phyloP scores from a whole-genome alignment of 2,797 vertebrate genomes.

The Tiaroga cobitis region DNA sequence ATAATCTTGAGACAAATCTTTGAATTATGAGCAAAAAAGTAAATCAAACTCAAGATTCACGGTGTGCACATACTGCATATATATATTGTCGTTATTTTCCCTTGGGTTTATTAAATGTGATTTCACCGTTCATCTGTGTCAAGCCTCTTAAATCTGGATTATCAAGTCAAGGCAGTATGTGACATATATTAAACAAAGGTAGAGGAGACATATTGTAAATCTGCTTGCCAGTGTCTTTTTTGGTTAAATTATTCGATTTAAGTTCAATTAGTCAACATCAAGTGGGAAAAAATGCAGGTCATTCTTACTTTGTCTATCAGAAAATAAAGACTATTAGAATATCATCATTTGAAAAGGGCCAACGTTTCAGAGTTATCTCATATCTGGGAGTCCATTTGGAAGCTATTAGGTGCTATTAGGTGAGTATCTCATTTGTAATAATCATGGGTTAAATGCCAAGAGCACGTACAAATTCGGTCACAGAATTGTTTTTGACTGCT shows the following conservation, averaged over 20 bases:
- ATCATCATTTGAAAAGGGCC: conserved; percentile 1
- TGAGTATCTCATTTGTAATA: conserved; percentile 84
- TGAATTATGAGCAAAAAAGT: background rate
- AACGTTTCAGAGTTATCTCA: conserved; percentile 59
- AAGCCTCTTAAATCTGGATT: background rate
- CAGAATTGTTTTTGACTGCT: conserved; percentile 59
- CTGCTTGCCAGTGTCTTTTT: background rate
- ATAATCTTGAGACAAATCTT: background rate
- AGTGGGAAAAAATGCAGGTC: background rate
- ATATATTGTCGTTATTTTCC: background rate
- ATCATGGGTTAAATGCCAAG: conserved; percentile 83
- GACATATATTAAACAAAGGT: background rate
- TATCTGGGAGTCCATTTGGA: conserved; percentile 75
- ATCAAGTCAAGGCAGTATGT: background rate
- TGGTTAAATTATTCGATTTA: background rate
- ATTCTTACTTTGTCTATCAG: background rate
- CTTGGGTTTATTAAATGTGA: background rate
- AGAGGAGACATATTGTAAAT: background rate
- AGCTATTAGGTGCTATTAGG: conserved; percentile 83
- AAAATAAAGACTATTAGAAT: background rate
- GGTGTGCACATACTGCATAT: background rate
- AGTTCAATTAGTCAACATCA: background rate
- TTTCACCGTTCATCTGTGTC: background rate
- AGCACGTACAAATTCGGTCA: conserved; percentile 74
- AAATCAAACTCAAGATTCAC: background rate